Base-by-base conservation (phyloP, 2,888 invertebrate genomes). In the Harpagoxenus sublaevis region DNA sequence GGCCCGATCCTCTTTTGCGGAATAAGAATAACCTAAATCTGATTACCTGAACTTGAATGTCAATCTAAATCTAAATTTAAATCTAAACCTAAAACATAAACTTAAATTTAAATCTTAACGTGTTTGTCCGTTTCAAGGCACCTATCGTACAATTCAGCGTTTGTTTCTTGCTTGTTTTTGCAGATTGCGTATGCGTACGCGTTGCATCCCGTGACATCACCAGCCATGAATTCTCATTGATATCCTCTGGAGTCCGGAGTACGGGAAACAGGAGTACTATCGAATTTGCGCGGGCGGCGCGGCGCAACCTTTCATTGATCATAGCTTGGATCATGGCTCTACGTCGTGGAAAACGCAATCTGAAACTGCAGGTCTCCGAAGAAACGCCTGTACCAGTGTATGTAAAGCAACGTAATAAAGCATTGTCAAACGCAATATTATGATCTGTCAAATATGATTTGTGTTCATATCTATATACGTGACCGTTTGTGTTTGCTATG, bases 311-410 rank as follows among this genome's bases (percentile, higher is more conserved):
- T 9, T 53, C 18, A 9, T 55, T 23, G 9, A 53, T 77, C 3
- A 12, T 23, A 78, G 6, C n/a, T 48, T 4, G 8, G 42, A 85
- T 74, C 79, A 95, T 95, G 95, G 94, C 94, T 87, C 84, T 92
- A 81, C 94, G 93, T 85, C 92, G 92, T 85, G 93, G 94, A 86
- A 94, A 93, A 65, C 89, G 92, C 70, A 96, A 96, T 92, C 94
- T 96, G 84, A 96, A 95, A 92, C 94, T 96, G 35, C 95, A 95
- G 89, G 95, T 96, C 45, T 94, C 95, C 23, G 96, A 96, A 71
- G 96, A 96, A 90, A 92, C 95, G 57, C 95, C 96, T 78, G 90
- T 91, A 45, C 94, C 96, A 87, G 95, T 96, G 96, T 96, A 95
- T 93, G 96, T 95, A 86, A 62, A 62, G 1, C n/a, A 23, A 1